Evolutionary conservation across 2,113 vertebrate species (phyloP), one percentile per base, ranked within the genome.

Genomic region (Aptenodytes forsteri): DNA sequence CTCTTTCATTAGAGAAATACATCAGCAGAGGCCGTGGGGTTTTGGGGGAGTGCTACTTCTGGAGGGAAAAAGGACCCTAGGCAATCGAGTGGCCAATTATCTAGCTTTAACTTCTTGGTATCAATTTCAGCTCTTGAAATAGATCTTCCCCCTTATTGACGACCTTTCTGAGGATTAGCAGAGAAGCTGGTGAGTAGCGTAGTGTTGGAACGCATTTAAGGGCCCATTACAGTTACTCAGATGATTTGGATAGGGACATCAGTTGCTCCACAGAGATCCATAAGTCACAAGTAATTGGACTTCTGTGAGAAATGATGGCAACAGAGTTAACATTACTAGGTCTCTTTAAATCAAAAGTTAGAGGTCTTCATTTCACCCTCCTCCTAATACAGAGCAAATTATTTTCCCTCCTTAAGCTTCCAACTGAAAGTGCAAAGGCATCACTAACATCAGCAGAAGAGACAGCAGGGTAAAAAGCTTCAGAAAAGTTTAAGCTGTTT

Each of bases 91-190:
- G n/a, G 77, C 76, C 81, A 52, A 6, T 61, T 93, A 58, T 16
- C 67, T 67, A 89, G 81, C 67, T 89, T 89, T 95, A 90, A 87
- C 67, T 80, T 87, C 77, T 92, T 76, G 82, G 67, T 93, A 76
- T 95, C 85, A 80, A 77, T 95, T 86, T 95, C 85, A 92, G 85
- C 91, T 90, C 67, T 92, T 90, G 82, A 56, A 95, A 87, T 89
- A 93, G 62, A 76, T 93, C 67, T 83, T 71, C 72, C 77, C 85
- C 47, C 54, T 95, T 80, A 86, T 84, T 79, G 91, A 80, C 1
- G 36, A 83, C 56, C 81, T 95, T 89, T 83, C 80, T 84, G 89
- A 92, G 78, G 73, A 87, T 80, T 81, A 93, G 77, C 67, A 90
- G 64, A 95, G 93, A 72, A 83, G 62, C 85, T 49, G 62, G 52